phyloP scores from a whole-genome alignment of 2,113 vertebrate genomes.

The Indri indri region DNA sequence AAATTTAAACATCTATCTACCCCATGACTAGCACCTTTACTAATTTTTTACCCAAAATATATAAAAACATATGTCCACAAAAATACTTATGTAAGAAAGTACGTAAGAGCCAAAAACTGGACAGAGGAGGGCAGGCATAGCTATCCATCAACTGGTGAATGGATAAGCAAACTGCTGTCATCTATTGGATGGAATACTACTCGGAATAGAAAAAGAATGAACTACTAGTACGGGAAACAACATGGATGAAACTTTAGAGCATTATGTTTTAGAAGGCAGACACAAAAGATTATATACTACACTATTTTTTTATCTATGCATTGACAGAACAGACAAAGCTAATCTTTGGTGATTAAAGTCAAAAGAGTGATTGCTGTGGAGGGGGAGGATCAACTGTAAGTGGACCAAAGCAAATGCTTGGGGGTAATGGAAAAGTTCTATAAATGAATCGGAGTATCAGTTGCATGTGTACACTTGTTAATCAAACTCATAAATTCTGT shows the following conservation, averaged over 20 bases:
- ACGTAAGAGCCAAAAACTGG: not conserved
- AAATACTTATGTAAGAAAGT: not conserved
- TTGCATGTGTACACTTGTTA: not conserved
- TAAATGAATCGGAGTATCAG: not conserved
- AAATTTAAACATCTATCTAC: not conserved
- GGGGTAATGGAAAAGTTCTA: not conserved
- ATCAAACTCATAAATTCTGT: not conserved
- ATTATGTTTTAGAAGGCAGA: not conserved
- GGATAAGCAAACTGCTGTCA: not conserved
- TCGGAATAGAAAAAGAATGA: not conserved
- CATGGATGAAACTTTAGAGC: not conserved
- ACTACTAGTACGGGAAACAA: not conserved
- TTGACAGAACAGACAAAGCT: not conserved
- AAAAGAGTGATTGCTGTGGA: not conserved
- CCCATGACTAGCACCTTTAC: not conserved
- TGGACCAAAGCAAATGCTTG: not conserved
- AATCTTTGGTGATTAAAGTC: not conserved
- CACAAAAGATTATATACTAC: not conserved
- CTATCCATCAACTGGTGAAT: not conserved
- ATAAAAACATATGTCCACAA: not conserved
- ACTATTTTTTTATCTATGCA: not conserved
- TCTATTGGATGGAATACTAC: not conserved
- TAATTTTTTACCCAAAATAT: not conserved
- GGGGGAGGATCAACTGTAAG: fast-evolving
- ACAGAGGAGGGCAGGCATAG: not conserved